These are phyloP conservation scores for Ooceraea biroi DNA, from an alignment of 1,140 invertebrate species.

Conservation along the genomic window DNA sequence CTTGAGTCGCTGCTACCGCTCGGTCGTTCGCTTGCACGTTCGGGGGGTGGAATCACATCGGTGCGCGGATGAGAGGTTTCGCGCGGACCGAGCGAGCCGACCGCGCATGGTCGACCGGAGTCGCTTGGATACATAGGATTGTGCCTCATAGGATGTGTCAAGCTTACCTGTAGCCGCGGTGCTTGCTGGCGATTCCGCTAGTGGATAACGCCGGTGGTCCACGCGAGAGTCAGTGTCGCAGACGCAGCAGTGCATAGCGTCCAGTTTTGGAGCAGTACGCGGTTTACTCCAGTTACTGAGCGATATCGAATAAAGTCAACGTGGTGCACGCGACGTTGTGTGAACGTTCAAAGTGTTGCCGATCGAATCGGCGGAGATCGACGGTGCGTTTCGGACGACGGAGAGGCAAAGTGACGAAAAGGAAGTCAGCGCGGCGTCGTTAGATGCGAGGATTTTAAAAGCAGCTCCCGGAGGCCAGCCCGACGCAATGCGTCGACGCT, in stretches of 20 bases:
- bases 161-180: neutral
- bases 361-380: neutral
- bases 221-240: slow-evolving; percentile 16
- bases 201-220: neutral
- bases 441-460: slow-evolving; percentile 84
- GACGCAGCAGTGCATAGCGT: slow-evolving; percentile 4
- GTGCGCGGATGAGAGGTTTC: slow-evolving; percentile 4
- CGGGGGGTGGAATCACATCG: slow-evolving; percentile 21
- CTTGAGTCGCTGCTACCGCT: neutral
- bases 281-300: neutral
- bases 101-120: neutral
- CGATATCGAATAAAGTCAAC: neutral
- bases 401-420: slow-evolving; percentile 40
- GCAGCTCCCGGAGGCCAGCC: slow-evolving; percentile 85
- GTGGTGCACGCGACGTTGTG: slow-evolving; percentile 9
- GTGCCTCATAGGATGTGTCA: neutral
- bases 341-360: slow-evolving; percentile 13
- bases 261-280: neutral
- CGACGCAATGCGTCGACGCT: slow-evolving; percentile 87
- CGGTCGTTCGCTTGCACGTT: too few relatives aligned
- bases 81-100: slow-evolving; percentile 9
- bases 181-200: neutral
- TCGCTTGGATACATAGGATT: neutral
- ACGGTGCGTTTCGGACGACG: neutral
- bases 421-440: slow-evolving; percentile 55